Base-by-base conservation (phyloP, 2,888 invertebrate species). In the Noctua pronuba region DNA sequence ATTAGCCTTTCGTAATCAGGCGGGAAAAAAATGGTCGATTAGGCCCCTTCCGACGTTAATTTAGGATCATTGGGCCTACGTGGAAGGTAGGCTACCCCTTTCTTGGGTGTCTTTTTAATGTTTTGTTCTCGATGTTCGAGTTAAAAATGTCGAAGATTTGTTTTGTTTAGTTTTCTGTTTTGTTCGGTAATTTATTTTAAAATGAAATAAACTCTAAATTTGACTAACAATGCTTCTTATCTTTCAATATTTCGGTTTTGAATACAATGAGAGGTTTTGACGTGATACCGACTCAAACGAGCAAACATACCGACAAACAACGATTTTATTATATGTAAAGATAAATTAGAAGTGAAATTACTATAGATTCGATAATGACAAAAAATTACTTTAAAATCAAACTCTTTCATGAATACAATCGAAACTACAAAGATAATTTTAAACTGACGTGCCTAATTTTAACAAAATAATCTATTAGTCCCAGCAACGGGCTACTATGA, bases 1-100 rank as follows among this genome's bases (percentile, higher is more conserved):
- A 97, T 97, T 96, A 96, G 96, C 95, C 94, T 93, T 93, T 93
- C 94, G 96, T 96, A 97, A 97, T 97, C 97, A 96, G 96, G 92
- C 95, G 94, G 94, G 93, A 94, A 96, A 93, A 96, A 96, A 97
- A 97, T 96, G 96, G 96, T 94, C 96, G 95, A 96, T 96, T 96
- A 96, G 95, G 81, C 95, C 96, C 95, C 93, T 91, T 88, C 84
- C 90, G 91, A 94, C 96, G 95, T 95, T 96, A 96, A 96, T 96
- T 96, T 96, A 95, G 93, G 95, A 95, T 95, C 96, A 96, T 96
- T 96, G 95, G 91, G 91, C 77, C 89, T 92, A 94, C 94, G 94
- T 94, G 94, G 92, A 88, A 92, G 93, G 92, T 93, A 89, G 90
- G 28, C 24, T 65, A 78, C 74, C 87, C 90, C 62, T 89, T 91